Evolutionary conservation across 2,888 invertebrate species (phyloP), one percentile per base, ranked within the genome.

Genomic region (Drosophila flavopinicola): DNA sequence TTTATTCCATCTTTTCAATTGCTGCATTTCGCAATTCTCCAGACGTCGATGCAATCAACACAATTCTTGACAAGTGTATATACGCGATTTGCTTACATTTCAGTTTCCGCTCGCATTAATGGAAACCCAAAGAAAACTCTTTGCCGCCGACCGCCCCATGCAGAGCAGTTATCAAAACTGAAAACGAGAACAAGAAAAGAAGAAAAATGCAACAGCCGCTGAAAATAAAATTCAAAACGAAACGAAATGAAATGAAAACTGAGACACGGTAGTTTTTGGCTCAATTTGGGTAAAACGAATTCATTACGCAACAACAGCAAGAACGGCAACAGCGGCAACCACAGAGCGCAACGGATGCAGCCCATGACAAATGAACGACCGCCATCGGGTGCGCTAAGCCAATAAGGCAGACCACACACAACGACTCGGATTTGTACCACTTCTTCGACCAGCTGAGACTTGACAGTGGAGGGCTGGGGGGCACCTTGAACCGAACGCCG

Each of bases 281-380:
- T 71, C 57, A 57, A 63, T 75, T 74, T 54, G 54, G 76, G 66
- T 70, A 70, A 82, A 78, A 78, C 70, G 78, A 75, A 80, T 82
- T 85, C 78, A 85, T 80, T 85, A 82, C 68, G 72, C 66, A 74
- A 72, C 49, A 72, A 58, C 25, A 68, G 37, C 23, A 27, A 13
- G 25, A 60, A 45, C 27, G 53, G 20, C 37, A 47, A 9, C 38
- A 44, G 9, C 29, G 25, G 13, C 41, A 37, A n/a, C 32, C 39
- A 41, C 37, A 59, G 39, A 53, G 58, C 60, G 68, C 53, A 66
- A 56, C 56, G 66, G 60, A 69, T 71, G 64, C 60, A 67, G 35
- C 38, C 71, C 63, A 78, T 85, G 80, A 85, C 79, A 71, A 85
- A 80, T 85, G 83, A 67, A 75, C 67, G 53, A 78, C 74, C 63